These are phyloP conservation scores for Apis laboriosa DNA, from an alignment of 1,140 invertebrate genomes.

Conservation along the genomic window DNA sequence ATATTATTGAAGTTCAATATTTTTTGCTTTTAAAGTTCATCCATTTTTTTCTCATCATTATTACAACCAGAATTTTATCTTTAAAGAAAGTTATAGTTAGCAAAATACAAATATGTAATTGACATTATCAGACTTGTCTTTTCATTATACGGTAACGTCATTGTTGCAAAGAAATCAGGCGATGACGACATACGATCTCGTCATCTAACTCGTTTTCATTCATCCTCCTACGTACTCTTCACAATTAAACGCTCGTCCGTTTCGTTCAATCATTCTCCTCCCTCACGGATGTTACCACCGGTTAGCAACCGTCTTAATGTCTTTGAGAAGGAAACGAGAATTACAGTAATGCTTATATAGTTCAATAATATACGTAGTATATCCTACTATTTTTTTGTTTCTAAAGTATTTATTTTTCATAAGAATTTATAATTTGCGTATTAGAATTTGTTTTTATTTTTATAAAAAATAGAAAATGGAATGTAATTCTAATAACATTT, in stretches of 20 bases:
- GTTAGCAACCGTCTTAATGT: conserved; percentile 32
- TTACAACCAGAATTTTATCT: no score
- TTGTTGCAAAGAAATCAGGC: conserved; percentile 29
- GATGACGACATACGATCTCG: conserved; percentile 21
- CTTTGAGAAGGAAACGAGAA: conserved; percentile 28
- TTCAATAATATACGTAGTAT: neutral
- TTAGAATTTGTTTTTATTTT: no score
- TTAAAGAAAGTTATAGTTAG: neutral
- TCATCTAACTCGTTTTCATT: conserved; percentile 36
- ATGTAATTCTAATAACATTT: neutral
- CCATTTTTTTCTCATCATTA: neutral
- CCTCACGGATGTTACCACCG: conserved; percentile 19
- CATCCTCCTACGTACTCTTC: conserved; percentile 47
- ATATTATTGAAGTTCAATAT: no score
- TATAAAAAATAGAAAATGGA: neutral
- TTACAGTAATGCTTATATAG: neutral
- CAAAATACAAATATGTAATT: neutral
- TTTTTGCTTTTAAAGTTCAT: neutral
- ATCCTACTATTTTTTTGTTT: neutral
- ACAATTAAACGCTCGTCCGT: conserved; percentile 50
- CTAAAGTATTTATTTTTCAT: no score
- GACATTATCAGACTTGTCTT: neutral
- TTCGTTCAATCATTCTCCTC: conserved; percentile 50
- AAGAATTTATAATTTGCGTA: no score
- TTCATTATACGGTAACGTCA: conserved; percentile 45